Conservation (phyloP, 2,888 invertebrate genomes). For the Heliconius erato region DNA sequence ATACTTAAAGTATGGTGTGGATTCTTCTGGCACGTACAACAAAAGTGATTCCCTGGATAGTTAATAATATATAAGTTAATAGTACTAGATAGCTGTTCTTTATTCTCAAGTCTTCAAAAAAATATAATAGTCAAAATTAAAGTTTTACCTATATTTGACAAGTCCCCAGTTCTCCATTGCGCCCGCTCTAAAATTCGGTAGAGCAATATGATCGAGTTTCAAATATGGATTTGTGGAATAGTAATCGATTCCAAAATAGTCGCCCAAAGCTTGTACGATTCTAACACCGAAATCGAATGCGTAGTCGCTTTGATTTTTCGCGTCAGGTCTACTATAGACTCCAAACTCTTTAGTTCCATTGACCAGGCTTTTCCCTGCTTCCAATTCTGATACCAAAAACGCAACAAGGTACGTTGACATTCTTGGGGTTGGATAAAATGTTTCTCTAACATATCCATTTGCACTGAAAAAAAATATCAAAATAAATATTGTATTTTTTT, state of each 20-base stretch:
- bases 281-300: constrained; percentile 87
- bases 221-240: constrained; percentile 84
- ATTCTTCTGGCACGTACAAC: constrained; percentile 79
- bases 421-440: constrained; percentile 86
- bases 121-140: background rate
- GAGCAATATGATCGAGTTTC: constrained; percentile 94
- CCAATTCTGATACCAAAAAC: constrained; percentile 91
- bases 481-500: background rate
- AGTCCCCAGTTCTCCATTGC: constrained; percentile 98
- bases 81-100: background rate
- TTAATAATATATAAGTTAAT: background rate
- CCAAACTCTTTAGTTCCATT: constrained; percentile 77
- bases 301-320: constrained; percentile 88
- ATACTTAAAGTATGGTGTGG: constrained; percentile 82
- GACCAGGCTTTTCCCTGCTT: constrained; percentile 62
- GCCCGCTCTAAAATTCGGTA: constrained; percentile 93
- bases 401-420: constrained; percentile 95
- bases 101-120: background rate
- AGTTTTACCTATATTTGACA: constrained; percentile 89
- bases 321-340: constrained; percentile 89
- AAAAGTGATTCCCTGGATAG: constrained; percentile 72
- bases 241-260: constrained; percentile 86
- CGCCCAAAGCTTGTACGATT: constrained; percentile 80
- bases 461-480: constrained; percentile 58
- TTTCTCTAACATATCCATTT: constrained; percentile 87